Percentiles rank a stretch among this genome's conserved stretches.
These are phyloP conservation scores for Trogon surrucura DNA, from an alignment of 2,113 vertebrate species.

Conservation along the genomic window DNA sequence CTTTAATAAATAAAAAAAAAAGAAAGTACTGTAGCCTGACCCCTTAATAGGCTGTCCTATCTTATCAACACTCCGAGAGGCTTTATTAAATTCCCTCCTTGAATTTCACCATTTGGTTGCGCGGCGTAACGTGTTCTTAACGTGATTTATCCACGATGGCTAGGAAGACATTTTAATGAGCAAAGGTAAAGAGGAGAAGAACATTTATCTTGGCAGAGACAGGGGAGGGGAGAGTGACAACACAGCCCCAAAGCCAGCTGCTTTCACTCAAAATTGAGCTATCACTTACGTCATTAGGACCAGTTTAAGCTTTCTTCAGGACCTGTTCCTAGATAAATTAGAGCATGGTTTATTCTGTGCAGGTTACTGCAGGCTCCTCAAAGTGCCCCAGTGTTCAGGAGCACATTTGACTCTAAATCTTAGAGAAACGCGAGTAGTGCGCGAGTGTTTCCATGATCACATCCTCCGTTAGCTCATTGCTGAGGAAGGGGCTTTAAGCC, in stretches of 20 bases:
- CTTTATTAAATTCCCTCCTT: background rate
- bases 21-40: background rate
- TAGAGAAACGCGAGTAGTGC: background rate
- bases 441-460: background rate
- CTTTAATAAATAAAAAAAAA: background rate
- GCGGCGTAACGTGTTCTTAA: background rate
- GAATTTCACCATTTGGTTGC: background rate
- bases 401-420: background rate
- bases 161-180: constrained; percentile 9
- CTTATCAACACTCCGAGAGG: background rate
- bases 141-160: constrained; percentile 2
- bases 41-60: constrained; percentile 1
- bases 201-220: constrained; percentile 31
- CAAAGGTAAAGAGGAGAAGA: constrained; percentile 16
- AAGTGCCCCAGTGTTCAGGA: background rate
- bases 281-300: background rate
- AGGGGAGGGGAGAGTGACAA: background rate
- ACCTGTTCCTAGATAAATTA: constrained; percentile 15
- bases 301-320: background rate
- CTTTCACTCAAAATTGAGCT: constrained; percentile 7
- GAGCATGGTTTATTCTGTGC: background rate
- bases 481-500: background rate
- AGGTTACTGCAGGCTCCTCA: constrained; percentile 3
- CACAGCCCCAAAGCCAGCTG: constrained; percentile 11
- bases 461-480: background rate